Percentiles rank a stretch among this genome's conserved stretches.
These are phyloP conservation scores for Harmothoe impar DNA, from an alignment of 2,888 invertebrate species.

Conservation along the genomic window DNA sequence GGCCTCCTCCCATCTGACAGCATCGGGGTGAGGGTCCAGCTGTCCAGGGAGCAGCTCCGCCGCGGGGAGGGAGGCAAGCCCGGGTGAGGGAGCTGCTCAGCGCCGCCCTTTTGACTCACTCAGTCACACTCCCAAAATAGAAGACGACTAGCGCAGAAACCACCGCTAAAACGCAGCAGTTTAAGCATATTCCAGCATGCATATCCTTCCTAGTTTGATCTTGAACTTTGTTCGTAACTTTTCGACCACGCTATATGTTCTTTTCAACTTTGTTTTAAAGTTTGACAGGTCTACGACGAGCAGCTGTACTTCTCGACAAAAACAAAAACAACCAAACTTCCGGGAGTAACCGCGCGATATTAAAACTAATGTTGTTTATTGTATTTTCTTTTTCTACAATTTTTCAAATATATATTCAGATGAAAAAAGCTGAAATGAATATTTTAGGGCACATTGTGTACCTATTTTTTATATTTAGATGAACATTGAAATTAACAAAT, in stretches of 20 bases:
- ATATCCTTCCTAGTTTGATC: no score
- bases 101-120: neutral
- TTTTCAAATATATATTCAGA: no score
- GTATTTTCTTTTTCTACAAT: neutral
- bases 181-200: neutral
- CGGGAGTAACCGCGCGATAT: constrained; percentile 33
- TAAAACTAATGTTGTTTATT: neutral
- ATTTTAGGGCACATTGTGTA: no score
- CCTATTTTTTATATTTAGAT: no score
- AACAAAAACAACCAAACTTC: constrained; percentile 58
- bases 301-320: neutral
- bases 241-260: no score
- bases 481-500: no score
- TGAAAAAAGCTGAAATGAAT: no score
- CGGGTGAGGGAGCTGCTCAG: neutral
- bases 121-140: neutral
- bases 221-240: no score
- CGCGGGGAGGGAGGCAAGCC: no score
- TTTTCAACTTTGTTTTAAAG: constrained; percentile 11
- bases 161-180: neutral
- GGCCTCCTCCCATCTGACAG: neutral
- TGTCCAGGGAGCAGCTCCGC: neutral
- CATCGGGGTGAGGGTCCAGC: neutral
- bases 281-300: neutral
- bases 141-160: neutral